Evolutionary conservation across 2,888 invertebrate genomes (phyloP).

Genomic region (Perizoma flavofasciatum): DNA sequence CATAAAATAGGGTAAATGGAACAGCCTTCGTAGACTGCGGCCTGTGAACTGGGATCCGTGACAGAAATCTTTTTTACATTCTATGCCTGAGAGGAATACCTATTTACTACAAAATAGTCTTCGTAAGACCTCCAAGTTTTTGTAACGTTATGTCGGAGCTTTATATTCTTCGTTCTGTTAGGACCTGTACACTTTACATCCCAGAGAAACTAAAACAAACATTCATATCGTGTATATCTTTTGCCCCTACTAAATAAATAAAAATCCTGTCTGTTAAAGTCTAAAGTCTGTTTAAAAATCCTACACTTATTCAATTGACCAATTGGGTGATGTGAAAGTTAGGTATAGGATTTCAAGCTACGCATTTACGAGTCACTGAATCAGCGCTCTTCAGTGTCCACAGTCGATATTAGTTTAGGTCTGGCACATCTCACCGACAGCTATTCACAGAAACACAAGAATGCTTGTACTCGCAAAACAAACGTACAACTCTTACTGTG

Average conservation of each 20-base stretch:
- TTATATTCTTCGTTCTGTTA: no score
- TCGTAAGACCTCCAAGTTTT: constrained; percentile 4
- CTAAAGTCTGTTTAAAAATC: no score
- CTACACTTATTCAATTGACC: no score
- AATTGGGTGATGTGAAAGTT: no score
- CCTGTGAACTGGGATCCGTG: constrained; percentile 37
- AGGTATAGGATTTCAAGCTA: not conserved
- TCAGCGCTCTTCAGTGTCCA: constrained; percentile 12
- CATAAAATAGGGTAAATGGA: constrained; percentile 39
- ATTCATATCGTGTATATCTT: no score
- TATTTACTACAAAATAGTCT: constrained; percentile 1
- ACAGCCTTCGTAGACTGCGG: constrained; percentile 39
- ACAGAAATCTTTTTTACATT: not conserved
- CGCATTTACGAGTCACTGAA: constrained; percentile 3
- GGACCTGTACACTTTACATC: no score
- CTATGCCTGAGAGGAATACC: not conserved
- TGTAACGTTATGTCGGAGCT: no score
- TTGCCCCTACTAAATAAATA: no score
- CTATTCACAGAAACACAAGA: constrained; percentile 44
- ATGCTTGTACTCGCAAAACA: constrained; percentile 44
- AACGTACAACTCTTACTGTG: constrained; percentile 63
- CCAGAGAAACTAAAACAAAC: no score
- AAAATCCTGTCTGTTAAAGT: no score
- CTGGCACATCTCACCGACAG: constrained; percentile 34
- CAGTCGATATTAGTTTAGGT: constrained; percentile 39